Base-by-base conservation (phyloP, 2,797 vertebrate genomes). In the Mormyrus proboscirostris region DNA sequence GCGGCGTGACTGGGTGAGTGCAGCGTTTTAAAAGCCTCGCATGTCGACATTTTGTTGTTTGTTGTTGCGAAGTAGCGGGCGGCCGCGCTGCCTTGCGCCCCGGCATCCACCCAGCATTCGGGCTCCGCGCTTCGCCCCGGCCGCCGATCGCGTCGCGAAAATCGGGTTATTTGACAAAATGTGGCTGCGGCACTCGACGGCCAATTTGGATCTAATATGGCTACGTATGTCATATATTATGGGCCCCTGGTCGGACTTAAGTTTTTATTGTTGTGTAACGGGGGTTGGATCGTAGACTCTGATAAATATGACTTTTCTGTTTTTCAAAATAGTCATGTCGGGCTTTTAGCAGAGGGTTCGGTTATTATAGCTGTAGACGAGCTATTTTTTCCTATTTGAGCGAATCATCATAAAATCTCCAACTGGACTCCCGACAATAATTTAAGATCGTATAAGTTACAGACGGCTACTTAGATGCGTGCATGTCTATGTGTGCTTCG, bases 31-130 rank as follows among this genome's bases (percentile, higher is more conserved):
- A 88, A 85, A 90, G 14, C 51, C 22, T 38, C 89, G 65, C 55
- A 41, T 88, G 88, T 90, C 89, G 89, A 90, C 89, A 90, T 90
- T 90, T 90, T 90, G 89, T 90, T 90, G 89, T 90, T 88, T 90
- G 16, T 90, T 88, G 89, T 84, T 82, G 84, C 69, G 79, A 90
- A 90, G 89, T 90, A 86, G 86, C 85, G 10, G 47, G 47, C 29
- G 12, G 76, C 29, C 8, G 16, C 41, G 69, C 4, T 62, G 29
- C 29, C 29, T 14, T 38, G 65, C 0, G 65, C 65, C 65, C 65
- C 29, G 29, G 65, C 65, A 38, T 38, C 29, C 29, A 16, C 5
- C 69, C 33, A 14, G 5, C 69, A 16, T 38, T 29, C 29, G 65
- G 29, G 65, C 29, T 38, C 29, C 29, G 12, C 29, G 12, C 29